Base-by-base conservation (phyloP, 2,888 invertebrate species). In the Drosophila robusta region DNA sequence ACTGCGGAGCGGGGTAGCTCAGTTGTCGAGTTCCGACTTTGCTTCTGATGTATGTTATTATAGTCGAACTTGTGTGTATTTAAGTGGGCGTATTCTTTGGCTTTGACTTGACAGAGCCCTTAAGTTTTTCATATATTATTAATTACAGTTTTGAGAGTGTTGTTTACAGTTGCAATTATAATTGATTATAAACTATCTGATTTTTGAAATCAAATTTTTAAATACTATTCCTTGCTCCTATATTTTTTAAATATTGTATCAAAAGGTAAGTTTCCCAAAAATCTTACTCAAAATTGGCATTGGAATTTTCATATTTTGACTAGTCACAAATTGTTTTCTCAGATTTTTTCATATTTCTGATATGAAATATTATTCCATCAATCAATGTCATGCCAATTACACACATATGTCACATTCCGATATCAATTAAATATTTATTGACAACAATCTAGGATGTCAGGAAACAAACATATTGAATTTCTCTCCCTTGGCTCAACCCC, bases 391-490 rank as follows among this genome's bases (percentile, higher is more conserved):
- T 14, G n/a, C 3, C 18, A 52, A 29, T 32, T 26, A 45, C 34
- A 57, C 46, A 36, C 34, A 38, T 56, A 39, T 81, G 65, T 68
- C 62, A 49, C 56, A 61, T 65, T 57, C 51, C 22, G 44, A 60
- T 70, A 69, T 77, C 79, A 81, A 87, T 87, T 84, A 79, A 74
- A 74, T 74, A 72, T 79, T 86, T 70, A 81, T 87, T 70, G 74
- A 70, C 56, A 50, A 46, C 50, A 71, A 73, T 72, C 56, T 50
- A 39, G 18, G 22, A 42, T 42, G 70, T 46, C 58, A 38, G 32
- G 16, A 29, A 42, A 36, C 39, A 70, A 60, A 56, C 62, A 55
- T 69, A 80, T 72, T 51, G 57, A 67, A 67, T 65, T 72, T 64
- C 63, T 46, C 36, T 32, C n/a, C 8, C 38, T 57, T 42, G 38